Base-by-base conservation (phyloP, 2,797 vertebrate species). In the Sebastes cheni region DNA sequence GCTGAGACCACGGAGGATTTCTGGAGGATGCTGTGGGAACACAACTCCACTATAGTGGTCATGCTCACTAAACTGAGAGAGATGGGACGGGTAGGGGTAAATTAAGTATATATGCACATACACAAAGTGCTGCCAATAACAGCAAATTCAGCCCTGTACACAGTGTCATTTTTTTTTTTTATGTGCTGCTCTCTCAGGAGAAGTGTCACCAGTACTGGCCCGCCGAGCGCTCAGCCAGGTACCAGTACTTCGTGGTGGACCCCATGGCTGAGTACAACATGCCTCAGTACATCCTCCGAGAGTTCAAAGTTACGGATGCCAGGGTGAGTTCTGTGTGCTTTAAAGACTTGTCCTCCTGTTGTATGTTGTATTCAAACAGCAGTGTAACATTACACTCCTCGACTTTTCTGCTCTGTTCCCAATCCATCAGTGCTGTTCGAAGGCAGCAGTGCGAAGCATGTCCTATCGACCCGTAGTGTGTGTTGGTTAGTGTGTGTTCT, bases 201-300 rank as follows among this genome's bases (percentile, higher is more conserved):
- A 99, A 99, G 86, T 99, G 98, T 88, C 98, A 99, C 72, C 98
- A 99, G 93, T 99, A 99, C 93, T 99, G 98, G 98, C 98, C 98
- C 0, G 98, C 98, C 0, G 98, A 99, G 90, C 97, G 98, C 39
- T 99, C 98, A 0, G 98, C 98, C 27, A 96, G 98, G 65, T 99
- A 99, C 93, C 98, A 99, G 90, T 99, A 99, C 95, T 99, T 99
- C 0, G 98, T 99, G 10, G 98, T 99, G 79, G 98, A 99, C 71
- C 98, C 98, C 9, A 99, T 99, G 98, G 98, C 98, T 0, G 98
- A 99, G 81, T 99, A 99, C 95, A 99, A 99, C 95, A 99, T 99
- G 98, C 98, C 98, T 7, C 98, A 99, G 95, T 99, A 99, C 92
- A 99, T 99, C 93, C 96, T 99, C 25, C 94, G 98, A 16, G 98